phyloP scores from a whole-genome alignment of 30 jellyfish, hydroid and myxozoan species.

The Cassiopea andromeda region DNA sequence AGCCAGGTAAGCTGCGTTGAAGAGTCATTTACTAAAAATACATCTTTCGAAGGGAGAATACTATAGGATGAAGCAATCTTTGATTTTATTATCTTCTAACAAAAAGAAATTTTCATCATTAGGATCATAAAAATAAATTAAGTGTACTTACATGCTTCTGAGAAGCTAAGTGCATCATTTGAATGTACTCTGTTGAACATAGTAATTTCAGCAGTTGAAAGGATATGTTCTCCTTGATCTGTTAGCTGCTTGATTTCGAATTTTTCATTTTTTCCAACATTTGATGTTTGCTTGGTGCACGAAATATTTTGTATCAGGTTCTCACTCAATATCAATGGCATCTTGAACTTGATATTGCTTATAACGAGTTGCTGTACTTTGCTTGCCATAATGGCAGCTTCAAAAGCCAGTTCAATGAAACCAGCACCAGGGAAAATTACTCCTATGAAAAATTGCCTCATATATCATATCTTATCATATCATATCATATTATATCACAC shows the following conservation, averaged over 20 bases:
- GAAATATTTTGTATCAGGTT: neutral
- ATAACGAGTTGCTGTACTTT: neutral
- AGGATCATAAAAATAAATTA: neutral
- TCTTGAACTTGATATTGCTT: neutral
- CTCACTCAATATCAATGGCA: neutral
- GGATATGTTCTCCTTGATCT: neutral
- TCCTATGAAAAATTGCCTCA: neutral
- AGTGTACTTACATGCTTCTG: slow-evolving; percentile 6
- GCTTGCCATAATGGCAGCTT: slow-evolving; percentile 9
- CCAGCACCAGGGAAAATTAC: slow-evolving; percentile 11
- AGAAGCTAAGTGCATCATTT: neutral
- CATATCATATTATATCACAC: no score
- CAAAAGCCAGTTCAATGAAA: neutral
- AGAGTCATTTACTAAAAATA: no score
- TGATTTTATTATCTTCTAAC: neutral
- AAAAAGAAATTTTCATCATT: neutral
- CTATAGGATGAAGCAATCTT: no score
- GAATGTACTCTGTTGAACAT: neutral
- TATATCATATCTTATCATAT: no score
- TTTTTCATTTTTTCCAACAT: neutral
- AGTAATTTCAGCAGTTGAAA: slow-evolving; percentile 1
- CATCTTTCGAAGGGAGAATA: no score
- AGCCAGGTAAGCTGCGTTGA: no score
- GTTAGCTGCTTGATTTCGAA: neutral
- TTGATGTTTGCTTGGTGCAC: neutral